A percentile compares a stretch with the other conserved stretches of the same genome.
phyloP scores from a whole-genome alignment of 53 echinoderm and acorn worm genomes.

The Echinarachnius parma region DNA sequence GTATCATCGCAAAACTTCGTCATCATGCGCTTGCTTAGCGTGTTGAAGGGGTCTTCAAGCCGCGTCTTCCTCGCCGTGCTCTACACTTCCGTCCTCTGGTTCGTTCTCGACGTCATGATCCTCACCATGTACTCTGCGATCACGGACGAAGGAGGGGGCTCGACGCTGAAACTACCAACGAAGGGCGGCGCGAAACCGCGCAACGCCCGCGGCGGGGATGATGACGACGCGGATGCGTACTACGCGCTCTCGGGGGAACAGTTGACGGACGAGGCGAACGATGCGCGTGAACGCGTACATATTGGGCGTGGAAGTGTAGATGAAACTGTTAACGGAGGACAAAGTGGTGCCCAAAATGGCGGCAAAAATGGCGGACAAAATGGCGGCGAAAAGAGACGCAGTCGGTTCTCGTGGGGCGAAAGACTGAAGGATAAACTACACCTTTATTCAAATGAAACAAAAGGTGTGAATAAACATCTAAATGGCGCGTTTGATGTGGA shows the following conservation, averaged over 20 bases:
- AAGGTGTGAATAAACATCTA: neutral
- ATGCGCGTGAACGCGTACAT: too few species aligned
- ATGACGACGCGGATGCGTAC: neutral
- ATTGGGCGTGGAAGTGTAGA: too few species aligned
- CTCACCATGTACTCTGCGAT: conserved; percentile 25
- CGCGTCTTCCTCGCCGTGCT: conserved; percentile 34
- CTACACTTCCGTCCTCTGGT: conserved; percentile 44
- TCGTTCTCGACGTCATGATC: conserved; percentile 40
- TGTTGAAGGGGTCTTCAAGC: conserved; percentile 15
- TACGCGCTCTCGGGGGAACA: conserved; percentile 19
- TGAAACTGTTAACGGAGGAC: too few species aligned
- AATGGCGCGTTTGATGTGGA: neutral
- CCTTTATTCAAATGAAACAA: conserved; percentile 16
- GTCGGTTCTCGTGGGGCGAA: conserved; percentile 30
- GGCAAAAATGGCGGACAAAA: too few species aligned
- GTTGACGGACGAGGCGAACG: too few species aligned
- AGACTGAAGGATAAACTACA: neutral
- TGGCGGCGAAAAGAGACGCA: too few species aligned
- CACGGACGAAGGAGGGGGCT: conserved; percentile 7
- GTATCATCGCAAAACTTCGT: too few species aligned
- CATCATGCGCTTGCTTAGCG: conserved; percentile 10
- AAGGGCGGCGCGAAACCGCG: conserved; percentile 11
- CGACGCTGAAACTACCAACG: conserved; percentile 30
- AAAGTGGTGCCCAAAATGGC: neutral
- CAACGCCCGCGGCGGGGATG: conserved; percentile 14